Evolutionary conservation across 2,113 vertebrate genomes (phyloP), one percentile per base, ranked within the genome.

Genomic region (Montifringilla adamsi): DNA sequence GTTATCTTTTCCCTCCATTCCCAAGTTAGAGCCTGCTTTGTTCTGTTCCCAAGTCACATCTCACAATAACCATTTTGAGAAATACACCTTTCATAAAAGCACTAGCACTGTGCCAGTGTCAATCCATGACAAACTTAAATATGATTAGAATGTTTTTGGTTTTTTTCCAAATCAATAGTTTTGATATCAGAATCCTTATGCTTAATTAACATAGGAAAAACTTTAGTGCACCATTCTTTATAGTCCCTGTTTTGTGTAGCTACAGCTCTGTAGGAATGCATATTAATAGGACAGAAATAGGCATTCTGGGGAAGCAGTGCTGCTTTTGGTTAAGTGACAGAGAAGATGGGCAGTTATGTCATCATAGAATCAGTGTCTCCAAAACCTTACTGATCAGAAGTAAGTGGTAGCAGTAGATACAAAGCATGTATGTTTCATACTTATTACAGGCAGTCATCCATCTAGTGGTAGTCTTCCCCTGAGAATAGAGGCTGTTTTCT

Each of bases 101-200:
- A n/a, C n/a, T n/a, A n/a, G n/a, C n/a, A n/a, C n/a, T n/a, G n/a
- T n/a, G n/a, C n/a, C n/a, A n/a, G n/a, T n/a, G n/a, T n/a, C n/a
- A n/a, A n/a, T n/a, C n/a, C n/a, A n/a, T n/a, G n/a, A n/a, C n/a
- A n/a, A n/a, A n/a, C 11, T 80, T 23, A 53, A 14, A 41, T 60
- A 73, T 7, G 2, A 84, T 62, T 9, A 68, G 33, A 59, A 22
- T n/a, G 4, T 3, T 27, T 15, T 7, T 1, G 6, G 0, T 4
- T 87, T 67, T 50, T 63, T 56, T 9, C 14, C 27, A 88, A 52
- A 58, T 6, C 18, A 31, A 56, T 11, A 60, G 14, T 44, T 47
- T 56, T 55, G 39, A 50, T 73, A 87, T 59, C 20, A 75, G 39
- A 46, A 33, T 62, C 30, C 4, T 63, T 55, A 44, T 6, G n/a